These are phyloP conservation scores for Leptopilina syphax DNA, from an alignment of 2,888 invertebrate species.

Conservation along the genomic window DNA sequence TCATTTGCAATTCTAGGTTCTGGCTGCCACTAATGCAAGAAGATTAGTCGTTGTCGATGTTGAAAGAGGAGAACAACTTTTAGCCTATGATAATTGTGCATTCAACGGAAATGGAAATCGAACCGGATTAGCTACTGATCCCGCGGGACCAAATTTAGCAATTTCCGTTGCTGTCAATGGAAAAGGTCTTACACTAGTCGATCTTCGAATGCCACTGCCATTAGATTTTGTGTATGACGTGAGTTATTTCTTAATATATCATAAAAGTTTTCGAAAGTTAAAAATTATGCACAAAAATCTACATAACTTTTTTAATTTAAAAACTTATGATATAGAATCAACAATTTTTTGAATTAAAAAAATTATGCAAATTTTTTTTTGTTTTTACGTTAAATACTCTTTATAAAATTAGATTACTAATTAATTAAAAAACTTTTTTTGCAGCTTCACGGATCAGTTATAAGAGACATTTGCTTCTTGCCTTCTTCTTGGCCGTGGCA, in stretches of 20 bases:
- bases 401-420: not conserved
- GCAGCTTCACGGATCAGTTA: slow-evolving; percentile 75
- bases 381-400: not conserved
- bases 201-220: slow-evolving; percentile 77
- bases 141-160: slow-evolving; percentile 76
- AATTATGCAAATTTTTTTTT: too few relatives aligned
- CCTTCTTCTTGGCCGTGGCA: slow-evolving; percentile 78
- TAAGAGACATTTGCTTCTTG: slow-evolving; percentile 77
- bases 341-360: too few relatives aligned
- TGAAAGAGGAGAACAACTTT: slow-evolving; percentile 76
- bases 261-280: not conserved
- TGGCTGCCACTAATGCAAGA: slow-evolving; percentile 77
- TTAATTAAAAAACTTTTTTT: too few relatives aligned
- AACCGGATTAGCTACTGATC: slow-evolving; percentile 77
- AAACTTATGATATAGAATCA: not conserved
- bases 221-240: slow-evolving; percentile 78
- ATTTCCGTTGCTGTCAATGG: slow-evolving; percentile 78
- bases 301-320: not conserved
- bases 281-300: not conserved
- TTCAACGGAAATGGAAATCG: slow-evolving; percentile 75
- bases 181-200: slow-evolving; percentile 77
- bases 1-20: slow-evolving; percentile 66
- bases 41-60: slow-evolving; percentile 77
- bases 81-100: slow-evolving; percentile 78
- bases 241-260: slow-evolving; percentile 54